A percentile compares a stretch with the other conserved stretches of the same genome.
Evolutionary conservation across 2,888 invertebrate genomes (phyloP).

Genomic region (Lottia scabra): DNA sequence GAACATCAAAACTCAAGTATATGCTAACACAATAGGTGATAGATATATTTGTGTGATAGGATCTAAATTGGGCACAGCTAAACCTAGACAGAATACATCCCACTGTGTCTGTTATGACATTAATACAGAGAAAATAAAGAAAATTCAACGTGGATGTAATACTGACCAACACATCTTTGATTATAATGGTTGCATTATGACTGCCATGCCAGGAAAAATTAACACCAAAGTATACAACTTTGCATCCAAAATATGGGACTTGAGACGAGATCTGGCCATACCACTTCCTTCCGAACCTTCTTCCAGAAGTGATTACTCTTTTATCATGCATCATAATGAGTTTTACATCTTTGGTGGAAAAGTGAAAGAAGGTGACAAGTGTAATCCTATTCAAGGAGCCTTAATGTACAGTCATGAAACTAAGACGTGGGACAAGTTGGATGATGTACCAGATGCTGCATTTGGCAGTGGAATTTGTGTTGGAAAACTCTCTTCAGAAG

Average conservation of each 20-base stretch:
- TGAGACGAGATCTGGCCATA: slow-evolving; percentile 31
- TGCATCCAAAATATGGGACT: slow-evolving; percentile 31
- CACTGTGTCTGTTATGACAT: slow-evolving; percentile 41
- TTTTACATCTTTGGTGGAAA: slow-evolving; percentile 50
- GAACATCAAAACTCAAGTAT: slow-evolving; percentile 35
- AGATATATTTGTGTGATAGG: slow-evolving; percentile 43
- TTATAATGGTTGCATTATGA: slow-evolving; percentile 36
- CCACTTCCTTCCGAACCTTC: slow-evolving; percentile 35
- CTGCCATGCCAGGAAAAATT: slow-evolving; percentile 41
- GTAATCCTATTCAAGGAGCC: slow-evolving; percentile 28
- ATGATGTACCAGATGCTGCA: slow-evolving; percentile 41
- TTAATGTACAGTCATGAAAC: slow-evolving; percentile 36
- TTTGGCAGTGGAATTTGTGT: slow-evolving; percentile 40
- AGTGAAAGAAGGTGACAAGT: slow-evolving; percentile 27
- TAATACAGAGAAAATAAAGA: slow-evolving; percentile 26
- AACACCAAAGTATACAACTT: slow-evolving; percentile 37
- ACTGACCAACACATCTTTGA: slow-evolving; percentile 41
- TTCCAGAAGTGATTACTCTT: slow-evolving; percentile 37
- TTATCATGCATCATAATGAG: slow-evolving; percentile 34
- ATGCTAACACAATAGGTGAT: slow-evolving; percentile 33
- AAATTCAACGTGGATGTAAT: slow-evolving; percentile 32
- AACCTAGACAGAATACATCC: slow-evolving; percentile 24
- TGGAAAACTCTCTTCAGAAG: slow-evolving; percentile 40
- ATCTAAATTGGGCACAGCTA: slow-evolving; percentile 34
- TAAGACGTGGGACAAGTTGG: slow-evolving; percentile 38